Evolutionary conservation across 2,113 vertebrate genomes (phyloP).

Genomic region (Myotis davidii): DNA sequence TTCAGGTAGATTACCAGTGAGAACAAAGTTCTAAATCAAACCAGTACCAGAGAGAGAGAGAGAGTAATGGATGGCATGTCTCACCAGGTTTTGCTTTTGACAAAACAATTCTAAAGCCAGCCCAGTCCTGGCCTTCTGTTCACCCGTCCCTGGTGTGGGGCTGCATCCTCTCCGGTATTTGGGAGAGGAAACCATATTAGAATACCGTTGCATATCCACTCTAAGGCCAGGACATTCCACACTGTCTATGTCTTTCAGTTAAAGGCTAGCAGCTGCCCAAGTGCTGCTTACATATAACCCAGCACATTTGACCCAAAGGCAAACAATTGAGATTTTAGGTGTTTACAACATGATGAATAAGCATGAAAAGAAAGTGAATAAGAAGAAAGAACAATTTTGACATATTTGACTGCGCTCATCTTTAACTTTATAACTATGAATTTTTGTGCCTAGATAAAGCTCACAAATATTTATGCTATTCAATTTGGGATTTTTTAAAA

Average conservation of each 20-base stretch:
- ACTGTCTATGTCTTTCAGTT: neutral
- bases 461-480: slow-evolving; percentile 62
- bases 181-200: neutral
- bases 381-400: neutral
- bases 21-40: neutral
- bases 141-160: neutral
- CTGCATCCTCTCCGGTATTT: neutral
- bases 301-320: slow-evolving; percentile 53
- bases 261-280: neutral
- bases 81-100: neutral
- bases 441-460: slow-evolving; percentile 67
- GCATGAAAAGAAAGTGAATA: neutral
- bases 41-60: neutral
- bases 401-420: neutral
- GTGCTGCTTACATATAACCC: neutral
- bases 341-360: neutral
- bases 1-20: neutral
- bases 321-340: slow-evolving; percentile 66
- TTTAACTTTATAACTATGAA: neutral
- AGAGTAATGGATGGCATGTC: neutral
- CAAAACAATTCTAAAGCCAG: neutral
- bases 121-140: neutral
- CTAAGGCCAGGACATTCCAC: neutral
- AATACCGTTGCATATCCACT: neutral
- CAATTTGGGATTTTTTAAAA: slow-evolving; percentile 50